phyloP scores from a whole-genome alignment of 1,140 invertebrate genomes.

The Cryptotermes secundus region DNA sequence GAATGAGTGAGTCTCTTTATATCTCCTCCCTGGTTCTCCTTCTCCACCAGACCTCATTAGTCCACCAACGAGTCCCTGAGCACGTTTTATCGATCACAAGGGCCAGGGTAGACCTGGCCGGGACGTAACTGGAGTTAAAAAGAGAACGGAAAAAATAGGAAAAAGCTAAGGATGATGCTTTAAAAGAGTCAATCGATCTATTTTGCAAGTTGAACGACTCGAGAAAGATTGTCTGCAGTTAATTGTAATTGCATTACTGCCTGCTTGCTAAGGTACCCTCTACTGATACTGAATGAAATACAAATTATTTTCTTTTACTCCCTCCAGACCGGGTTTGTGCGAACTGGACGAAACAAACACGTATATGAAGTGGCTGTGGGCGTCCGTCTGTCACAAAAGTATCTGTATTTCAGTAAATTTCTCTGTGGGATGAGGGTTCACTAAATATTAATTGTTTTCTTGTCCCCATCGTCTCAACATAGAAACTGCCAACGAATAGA shows the following conservation, averaged over 20 bases:
- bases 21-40: not conserved
- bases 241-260: not conserved
- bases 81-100: not conserved
- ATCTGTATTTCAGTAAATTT: too few species aligned
- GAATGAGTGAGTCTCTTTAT: not conserved
- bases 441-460: too few species aligned
- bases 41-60: slow-evolving; percentile 8
- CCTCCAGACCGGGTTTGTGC: too few species aligned
- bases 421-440: too few species aligned
- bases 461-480: too few species aligned
- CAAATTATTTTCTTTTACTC: too few species aligned
- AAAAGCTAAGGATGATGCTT: too few species aligned
- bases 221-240: not conserved
- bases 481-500: too few species aligned
- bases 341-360: too few species aligned
- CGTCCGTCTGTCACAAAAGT: too few species aligned
- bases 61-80: not conserved
- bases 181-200: not conserved
- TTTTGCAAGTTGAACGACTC: not conserved
- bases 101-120: not conserved
- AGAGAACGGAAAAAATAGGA: not conserved
- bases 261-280: not conserved
- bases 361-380: too few species aligned
- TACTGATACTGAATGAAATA: too few species aligned
- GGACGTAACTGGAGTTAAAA: not conserved